phyloP scores from a whole-genome alignment of 2,888 invertebrate genomes.

The Limnephilus lunatus region DNA sequence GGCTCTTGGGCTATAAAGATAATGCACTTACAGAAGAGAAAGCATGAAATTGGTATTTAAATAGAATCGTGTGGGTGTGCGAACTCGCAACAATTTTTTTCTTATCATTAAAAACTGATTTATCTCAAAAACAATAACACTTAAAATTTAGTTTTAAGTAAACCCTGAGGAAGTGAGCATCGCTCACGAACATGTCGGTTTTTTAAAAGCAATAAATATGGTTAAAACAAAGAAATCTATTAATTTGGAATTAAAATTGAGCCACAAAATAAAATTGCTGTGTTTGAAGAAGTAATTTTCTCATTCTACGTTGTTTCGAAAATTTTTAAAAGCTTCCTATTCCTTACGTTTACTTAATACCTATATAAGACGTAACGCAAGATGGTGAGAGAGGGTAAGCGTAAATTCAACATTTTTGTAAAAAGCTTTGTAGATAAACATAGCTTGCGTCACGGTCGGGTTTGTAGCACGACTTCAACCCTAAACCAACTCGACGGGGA shows the following conservation, averaged over 20 bases:
- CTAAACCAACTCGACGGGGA: conserved; percentile 2
- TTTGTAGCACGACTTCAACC: background rate
- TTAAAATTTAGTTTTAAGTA: too few species aligned
- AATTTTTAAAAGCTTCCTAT: background rate
- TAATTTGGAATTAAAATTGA: too few species aligned
- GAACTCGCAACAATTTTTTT: background rate
- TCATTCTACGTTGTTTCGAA: background rate
- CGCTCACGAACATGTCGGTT: too few species aligned
- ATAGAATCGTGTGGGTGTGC: background rate
- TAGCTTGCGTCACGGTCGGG: background rate
- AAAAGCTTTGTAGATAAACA: background rate
- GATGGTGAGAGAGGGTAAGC: background rate
- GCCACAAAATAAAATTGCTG: too few species aligned
- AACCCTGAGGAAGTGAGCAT: too few species aligned
- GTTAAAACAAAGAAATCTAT: too few species aligned
- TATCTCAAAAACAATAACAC: too few species aligned
- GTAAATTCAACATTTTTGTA: conserved; percentile 2
- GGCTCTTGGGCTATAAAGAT: too few species aligned
- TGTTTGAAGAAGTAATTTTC: too few species aligned
- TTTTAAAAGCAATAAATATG: too few species aligned
- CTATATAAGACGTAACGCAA: background rate
- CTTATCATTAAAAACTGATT: background rate
- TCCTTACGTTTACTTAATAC: background rate
- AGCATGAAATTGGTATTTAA: background rate
- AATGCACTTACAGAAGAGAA: background rate